Evolutionary conservation across 2,888 invertebrate species (phyloP), one percentile per base, ranked within the genome.

Genomic region (Cryptus armator): DNA sequence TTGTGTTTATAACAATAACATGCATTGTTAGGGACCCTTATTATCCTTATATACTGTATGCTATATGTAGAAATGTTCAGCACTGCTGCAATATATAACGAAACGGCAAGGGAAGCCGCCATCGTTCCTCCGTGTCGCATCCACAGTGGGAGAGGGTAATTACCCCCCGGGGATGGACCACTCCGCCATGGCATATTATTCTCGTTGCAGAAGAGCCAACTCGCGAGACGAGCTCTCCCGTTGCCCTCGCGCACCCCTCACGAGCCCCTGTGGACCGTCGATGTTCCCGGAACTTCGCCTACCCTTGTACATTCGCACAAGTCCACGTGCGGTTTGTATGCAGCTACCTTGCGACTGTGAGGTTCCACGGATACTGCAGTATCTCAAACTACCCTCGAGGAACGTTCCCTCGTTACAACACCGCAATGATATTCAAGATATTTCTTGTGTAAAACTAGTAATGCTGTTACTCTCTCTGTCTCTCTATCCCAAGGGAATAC

Each of bases 131-230:
- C 37, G 62, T 59, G 19, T 62, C 62, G 75, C 71, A 80, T 80
- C 51, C 75, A 86, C 80, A 81, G 70, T 64, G 70, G 44, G 70
- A 76, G 62, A 68, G 64, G 59, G 87, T 87, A 89, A 90, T 90
- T 90, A 89, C 80, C 79, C 74, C 53, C 78, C 12, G 46, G 82
- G 70, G 81, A 84, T 82, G 84, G 85, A 81, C 78, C 76, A 24
- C 77, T 86, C 46, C 46, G 82, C 79, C 59, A 51, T 68, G 59
- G 80, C 43, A 66, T 76, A 84, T 86, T 86, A 85, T 85, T 87
- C 86, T 72, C 86, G 81, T 83, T 80, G 86, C 77, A 68, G 68
- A 71, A 51, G 66, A 76, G 80, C 64, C 56, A 70, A 64, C 71
- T 48, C 44, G 53, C 12, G 46, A 76, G 66, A 75, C 68, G 67